Percentiles rank a stretch among this genome's conserved stretches.
Evolutionary conservation across 2,113 vertebrate species (phyloP).

Genomic region (Passer domesticus): DNA sequence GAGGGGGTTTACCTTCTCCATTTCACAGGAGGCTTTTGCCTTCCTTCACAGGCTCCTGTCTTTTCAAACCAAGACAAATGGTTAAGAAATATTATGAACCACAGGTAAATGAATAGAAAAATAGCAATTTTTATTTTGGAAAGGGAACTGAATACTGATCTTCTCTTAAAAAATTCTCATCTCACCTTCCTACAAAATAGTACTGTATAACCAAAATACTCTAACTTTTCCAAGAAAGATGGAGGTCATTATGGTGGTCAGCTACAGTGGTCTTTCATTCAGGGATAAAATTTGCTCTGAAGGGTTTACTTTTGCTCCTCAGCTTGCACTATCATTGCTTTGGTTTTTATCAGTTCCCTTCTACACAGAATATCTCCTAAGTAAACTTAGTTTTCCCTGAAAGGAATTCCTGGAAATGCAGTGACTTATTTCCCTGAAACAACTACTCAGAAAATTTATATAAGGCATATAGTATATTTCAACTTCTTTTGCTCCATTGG

Average conservation of each 20-base stretch:
- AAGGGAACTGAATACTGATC: neutral
- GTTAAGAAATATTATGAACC: neutral
- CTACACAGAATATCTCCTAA: neutral
- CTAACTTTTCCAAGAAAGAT: neutral
- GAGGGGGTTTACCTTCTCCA: too few relatives aligned
- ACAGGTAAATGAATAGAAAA: neutral
- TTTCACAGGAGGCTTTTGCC: too few relatives aligned
- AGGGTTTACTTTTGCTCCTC: neutral
- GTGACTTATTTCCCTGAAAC: neutral
- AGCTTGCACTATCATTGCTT: neutral
- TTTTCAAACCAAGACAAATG: too few relatives aligned
- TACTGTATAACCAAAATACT: neutral
- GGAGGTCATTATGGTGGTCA: neutral
- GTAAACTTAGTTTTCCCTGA: neutral
- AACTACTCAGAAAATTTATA: constrained; percentile 3
- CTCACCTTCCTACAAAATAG: fast-evolving
- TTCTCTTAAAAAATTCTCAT: neutral
- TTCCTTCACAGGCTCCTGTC: too few relatives aligned
- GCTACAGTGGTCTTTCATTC: neutral
- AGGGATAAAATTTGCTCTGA: neutral
- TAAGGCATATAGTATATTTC: neutral
- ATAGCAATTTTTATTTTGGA: neutral
- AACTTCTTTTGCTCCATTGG: neutral
- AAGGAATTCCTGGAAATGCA: neutral
- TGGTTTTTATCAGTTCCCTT: neutral